Base-by-base conservation (phyloP, 2,888 invertebrate genomes). In the Litoditis marina region DNA sequence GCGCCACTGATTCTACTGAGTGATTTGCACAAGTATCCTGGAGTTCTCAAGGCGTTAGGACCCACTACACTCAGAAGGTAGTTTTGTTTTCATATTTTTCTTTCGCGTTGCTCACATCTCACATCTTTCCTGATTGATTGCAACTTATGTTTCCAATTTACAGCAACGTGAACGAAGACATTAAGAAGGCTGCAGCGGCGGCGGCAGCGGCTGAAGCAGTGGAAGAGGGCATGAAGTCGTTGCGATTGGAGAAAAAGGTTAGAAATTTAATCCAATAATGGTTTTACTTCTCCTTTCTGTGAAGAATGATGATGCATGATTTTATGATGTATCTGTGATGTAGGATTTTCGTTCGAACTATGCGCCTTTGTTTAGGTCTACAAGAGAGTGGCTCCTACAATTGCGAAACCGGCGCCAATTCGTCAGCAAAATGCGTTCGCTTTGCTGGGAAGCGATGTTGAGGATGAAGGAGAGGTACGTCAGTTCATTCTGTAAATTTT, bases 11-110 rank as follows among this genome's bases (percentile, higher is more conserved):
- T 75, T 16, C 59, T 73, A 7, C 69, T 75, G 31, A 65, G 67
- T 6, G 68, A 70, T 0, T 51, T 75, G 25, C 57, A 66, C 50
- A 75, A 73, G 55, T 75, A 65, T 59, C 68, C 69, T 32, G 66
- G 68, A 13, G 68, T 68, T 16, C 39, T 73, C 22, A 67, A 67
- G n/a, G 60, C 62, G 8, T 62, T 65, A 2, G 73, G 70, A 36
- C 61, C 63, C 11, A 54, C 66, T 2, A 59, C 66, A 0, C 52
- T 69, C 8, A 36, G 63, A n/a, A 70, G 64, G 36, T 60, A 1
- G 25, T 7, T 58, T 58, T n/a, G 11, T 16, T 28, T 55, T 30
- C 11, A 8, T 16, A 36, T 16, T 36, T 36, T 36, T 36, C 13
- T 36, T 36, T 16, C n/a, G 39, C 39, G 13, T 16, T 16, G 13